A percentile compares a stretch with the other conserved stretches of the same genome.
These are phyloP conservation scores for Alouatta palliata DNA, from an alignment of 2,113 vertebrate species.

Conservation along the genomic window DNA sequence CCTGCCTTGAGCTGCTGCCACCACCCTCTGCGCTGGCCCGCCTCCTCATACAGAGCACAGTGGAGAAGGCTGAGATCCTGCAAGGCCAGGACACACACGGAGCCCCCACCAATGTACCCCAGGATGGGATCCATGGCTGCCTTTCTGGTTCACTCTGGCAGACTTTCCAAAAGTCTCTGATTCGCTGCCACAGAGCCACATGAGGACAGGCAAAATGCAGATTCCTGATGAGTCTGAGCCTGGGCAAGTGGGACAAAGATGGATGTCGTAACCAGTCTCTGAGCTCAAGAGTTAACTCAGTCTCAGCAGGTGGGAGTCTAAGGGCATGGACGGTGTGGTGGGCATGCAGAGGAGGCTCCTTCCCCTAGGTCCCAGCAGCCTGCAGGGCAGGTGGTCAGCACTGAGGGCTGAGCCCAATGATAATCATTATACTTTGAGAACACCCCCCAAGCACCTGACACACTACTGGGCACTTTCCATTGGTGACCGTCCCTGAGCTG, in stretches of 20 bases:
- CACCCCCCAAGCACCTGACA: too few species aligned
- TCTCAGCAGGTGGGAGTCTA: not conserved
- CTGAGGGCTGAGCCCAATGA: accelerated
- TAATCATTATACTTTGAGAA: not conserved
- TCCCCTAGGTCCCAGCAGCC: not conserved
- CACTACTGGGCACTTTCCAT: accelerated
- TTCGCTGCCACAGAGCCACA: not conserved
- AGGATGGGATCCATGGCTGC: not conserved
- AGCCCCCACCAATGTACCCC: not conserved
- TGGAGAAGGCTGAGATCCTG: not conserved
- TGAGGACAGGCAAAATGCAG: too few species aligned
- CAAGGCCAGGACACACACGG: not conserved
- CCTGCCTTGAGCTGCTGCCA: not conserved
- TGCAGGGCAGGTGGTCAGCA: not conserved
- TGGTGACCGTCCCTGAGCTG: not conserved
- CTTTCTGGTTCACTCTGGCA: not conserved
- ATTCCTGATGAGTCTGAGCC: not conserved
- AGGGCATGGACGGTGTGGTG: not conserved
- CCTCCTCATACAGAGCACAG: accelerated
- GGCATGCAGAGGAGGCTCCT: not conserved
- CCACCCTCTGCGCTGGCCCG: accelerated
- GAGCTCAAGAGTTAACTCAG: not conserved
- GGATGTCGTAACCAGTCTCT: not conserved
- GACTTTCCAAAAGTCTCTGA: not conserved
- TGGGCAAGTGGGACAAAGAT: not conserved